Percentiles rank a stretch among this genome's conserved stretches.
These are phyloP conservation scores for Drosophila nebulosa DNA, from an alignment of 1,140 invertebrate genomes.

Conservation along the genomic window DNA sequence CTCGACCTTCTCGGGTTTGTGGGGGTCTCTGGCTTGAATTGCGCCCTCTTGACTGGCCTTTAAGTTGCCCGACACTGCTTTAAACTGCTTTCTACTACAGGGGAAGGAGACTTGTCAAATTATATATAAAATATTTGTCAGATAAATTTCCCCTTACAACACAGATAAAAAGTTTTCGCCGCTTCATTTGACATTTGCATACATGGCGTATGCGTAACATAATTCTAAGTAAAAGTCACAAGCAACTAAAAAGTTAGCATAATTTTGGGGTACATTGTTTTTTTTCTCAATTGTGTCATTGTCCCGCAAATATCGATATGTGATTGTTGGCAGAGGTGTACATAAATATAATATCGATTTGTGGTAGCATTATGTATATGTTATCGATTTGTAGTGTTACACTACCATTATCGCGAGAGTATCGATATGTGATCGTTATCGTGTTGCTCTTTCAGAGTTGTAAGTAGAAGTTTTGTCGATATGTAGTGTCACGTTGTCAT, in stretches of 20 bases:
- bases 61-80: neutral
- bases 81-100: neutral
- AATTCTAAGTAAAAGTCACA: neutral
- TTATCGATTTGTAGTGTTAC: no score
- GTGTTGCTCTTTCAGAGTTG: no score
- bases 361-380: no score
- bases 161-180: neutral
- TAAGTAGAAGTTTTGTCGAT: no score
- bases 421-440: no score
- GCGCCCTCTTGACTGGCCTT: neutral
- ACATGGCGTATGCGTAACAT: constrained; percentile 31
- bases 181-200: constrained; percentile 20
- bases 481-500: no score
- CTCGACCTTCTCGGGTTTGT: neutral
- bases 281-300: no score
- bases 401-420: no score
- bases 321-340: no score
- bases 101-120: constrained; percentile 1
- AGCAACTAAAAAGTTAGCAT: neutral
- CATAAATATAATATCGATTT: no score
- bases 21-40: neutral
- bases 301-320: no score
- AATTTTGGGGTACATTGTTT: neutral
- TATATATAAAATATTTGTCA: constrained; percentile 12
- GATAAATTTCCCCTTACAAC: neutral